Conservation (phyloP, 2,888 invertebrate species). For the Lepas anatifera region DNA sequence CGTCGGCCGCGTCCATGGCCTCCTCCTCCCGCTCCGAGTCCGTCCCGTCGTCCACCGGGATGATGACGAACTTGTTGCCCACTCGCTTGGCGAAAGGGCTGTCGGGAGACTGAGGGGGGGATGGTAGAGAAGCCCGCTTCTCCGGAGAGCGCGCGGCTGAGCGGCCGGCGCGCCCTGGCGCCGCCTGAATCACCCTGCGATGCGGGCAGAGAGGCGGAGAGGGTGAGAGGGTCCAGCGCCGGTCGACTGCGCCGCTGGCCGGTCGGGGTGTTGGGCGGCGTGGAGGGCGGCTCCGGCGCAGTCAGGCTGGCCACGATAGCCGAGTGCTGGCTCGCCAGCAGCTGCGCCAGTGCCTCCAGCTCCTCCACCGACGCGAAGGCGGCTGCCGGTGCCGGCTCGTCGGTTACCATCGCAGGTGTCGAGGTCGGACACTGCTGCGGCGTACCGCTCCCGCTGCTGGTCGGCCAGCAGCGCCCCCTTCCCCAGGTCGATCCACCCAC, state of each 20-base stretch:
- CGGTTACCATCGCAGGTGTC: background rate
- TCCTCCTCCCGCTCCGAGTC: background rate
- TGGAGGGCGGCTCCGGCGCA: background rate
- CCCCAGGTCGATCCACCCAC: background rate
- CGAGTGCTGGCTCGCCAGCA: background rate
- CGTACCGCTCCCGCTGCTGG: background rate
- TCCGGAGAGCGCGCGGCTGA: constrained; percentile 14
- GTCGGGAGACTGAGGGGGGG: constrained; percentile 22
- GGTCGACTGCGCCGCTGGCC: background rate
- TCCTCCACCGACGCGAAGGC: background rate
- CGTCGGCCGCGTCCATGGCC: background rate
- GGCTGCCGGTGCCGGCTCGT: background rate
- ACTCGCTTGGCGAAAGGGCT: constrained; percentile 20
- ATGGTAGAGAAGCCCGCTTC: constrained; percentile 23
- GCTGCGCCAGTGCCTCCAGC: background rate
- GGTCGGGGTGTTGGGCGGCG: background rate
- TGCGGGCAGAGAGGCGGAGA: background rate
- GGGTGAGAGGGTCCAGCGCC: constrained; percentile 18
- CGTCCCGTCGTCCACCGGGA: constrained; percentile 18
- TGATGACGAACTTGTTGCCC: constrained; percentile 21
- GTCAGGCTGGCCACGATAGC: background rate
- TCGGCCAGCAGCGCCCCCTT: background rate
- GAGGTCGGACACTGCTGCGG: background rate
- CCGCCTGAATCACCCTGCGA: no score
- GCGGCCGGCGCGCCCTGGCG: background rate